A percentile compares a stretch with the other conserved stretches of the same genome.
These are phyloP conservation scores for Zenarchopterus dispar DNA, from an alignment of 2,797 vertebrate genomes.

Conservation along the genomic window DNA sequence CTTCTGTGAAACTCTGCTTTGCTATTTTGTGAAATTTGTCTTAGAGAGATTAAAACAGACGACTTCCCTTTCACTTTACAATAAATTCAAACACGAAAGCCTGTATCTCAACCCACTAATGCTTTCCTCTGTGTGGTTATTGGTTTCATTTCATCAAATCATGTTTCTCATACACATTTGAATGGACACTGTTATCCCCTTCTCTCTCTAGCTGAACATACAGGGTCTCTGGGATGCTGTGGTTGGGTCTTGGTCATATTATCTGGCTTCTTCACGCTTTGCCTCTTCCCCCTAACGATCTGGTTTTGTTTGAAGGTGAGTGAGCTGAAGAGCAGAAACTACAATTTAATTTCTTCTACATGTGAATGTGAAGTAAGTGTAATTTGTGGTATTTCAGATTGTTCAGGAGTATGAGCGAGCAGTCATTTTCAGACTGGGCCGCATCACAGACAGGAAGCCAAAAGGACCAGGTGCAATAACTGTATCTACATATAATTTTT, in stretches of 20 bases:
- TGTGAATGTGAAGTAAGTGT: conserved; percentile 10
- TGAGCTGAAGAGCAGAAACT: not conserved
- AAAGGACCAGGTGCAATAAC: conserved; percentile 81
- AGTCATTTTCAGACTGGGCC: conserved; percentile 85
- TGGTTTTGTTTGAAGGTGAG: conserved; percentile 90
- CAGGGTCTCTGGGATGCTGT: conserved; percentile 77
- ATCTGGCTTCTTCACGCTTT: conserved; percentile 78
- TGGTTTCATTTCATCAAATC: no score
- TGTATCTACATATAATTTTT: not conserved
- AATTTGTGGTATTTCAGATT: conserved; percentile 66
- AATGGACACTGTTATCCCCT: not conserved
- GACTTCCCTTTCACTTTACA: no score
- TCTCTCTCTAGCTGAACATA: conserved; percentile 57
- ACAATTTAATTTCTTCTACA: not conserved
- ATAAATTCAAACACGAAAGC: no score
- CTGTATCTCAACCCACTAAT: no score
- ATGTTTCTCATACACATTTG: no score
- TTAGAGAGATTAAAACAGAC: no score
- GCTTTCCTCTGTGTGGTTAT: no score
- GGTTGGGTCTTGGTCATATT: conserved; percentile 86
- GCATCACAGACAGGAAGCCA: conserved; percentile 80
- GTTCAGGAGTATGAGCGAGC: conserved; percentile 85
- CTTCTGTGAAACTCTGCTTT: no score
- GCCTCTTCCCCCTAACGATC: conserved; percentile 86
- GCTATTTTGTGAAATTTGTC: no score